A percentile compares a stretch with the other conserved stretches of the same genome.
These are phyloP conservation scores for Ianthella basta DNA, from an alignment of 37 sponge, comb jelly and placozoan species.

Conservation along the genomic window DNA sequence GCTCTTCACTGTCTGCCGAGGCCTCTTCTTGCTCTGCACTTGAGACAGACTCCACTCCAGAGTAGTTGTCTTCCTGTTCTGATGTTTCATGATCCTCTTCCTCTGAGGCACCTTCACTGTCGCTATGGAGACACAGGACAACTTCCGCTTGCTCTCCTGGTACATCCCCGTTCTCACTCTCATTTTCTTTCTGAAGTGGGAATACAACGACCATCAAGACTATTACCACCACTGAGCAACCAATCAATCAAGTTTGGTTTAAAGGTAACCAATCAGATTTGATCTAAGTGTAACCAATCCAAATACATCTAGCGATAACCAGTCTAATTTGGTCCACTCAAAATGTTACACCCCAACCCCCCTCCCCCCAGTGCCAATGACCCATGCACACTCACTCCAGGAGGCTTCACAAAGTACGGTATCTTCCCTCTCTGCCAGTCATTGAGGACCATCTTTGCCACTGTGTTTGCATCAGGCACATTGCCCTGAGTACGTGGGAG, in stretches of 20 bases:
- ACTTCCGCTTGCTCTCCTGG: background rate
- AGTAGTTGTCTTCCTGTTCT: background rate
- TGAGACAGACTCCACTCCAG: background rate
- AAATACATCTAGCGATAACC: too few species aligned
- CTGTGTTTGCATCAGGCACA: conserved; percentile 88
- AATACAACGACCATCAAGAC: background rate
- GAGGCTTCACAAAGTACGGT: conserved; percentile 95
- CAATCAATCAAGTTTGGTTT: too few species aligned
- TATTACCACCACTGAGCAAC: too few species aligned
- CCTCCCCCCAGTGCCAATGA: background rate
- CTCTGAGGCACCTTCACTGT: background rate
- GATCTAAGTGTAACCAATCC: too few species aligned
- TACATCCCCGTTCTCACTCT: conserved; percentile 7
- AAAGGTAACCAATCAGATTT: too few species aligned
- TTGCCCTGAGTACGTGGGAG: conserved; percentile 82
- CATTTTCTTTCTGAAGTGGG: conserved; percentile 6
- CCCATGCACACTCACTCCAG: background rate
- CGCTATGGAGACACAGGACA: background rate
- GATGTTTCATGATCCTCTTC: too few species aligned
- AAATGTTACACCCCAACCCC: background rate
- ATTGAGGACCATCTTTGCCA: conserved; percentile 91
- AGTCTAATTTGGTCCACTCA: too few species aligned
- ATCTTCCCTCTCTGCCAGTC: conserved; percentile 97
- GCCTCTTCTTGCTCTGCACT: background rate
- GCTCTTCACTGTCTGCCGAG: background rate